Conservation (phyloP, 2,113 vertebrate species). For the Pseudonaja textilis region DNA sequence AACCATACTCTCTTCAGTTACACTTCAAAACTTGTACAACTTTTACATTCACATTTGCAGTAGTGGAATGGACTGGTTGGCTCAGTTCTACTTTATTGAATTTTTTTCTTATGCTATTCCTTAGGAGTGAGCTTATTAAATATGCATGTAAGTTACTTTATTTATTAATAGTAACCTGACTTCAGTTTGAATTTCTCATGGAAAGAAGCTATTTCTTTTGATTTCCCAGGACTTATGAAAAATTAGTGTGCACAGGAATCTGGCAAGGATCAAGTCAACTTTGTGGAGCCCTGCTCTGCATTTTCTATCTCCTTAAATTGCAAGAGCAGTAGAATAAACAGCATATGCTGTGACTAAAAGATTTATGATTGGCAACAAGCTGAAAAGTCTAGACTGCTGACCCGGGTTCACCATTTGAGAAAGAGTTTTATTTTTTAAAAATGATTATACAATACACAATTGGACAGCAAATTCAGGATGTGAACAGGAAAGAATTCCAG, state of each 20-base stretch:
- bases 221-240: conserved; percentile 5
- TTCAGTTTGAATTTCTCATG: neutral
- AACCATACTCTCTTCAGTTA: neutral
- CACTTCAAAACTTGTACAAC: neutral
- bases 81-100: neutral
- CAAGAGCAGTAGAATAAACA: accelerated
- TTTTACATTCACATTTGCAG: neutral
- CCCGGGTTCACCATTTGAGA: conserved; percentile 21
- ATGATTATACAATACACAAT: neutral
- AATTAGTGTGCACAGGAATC: neutral
- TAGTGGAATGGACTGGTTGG: neutral
- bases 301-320: accelerated
- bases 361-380: conserved; percentile 24
- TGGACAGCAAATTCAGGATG: conserved; percentile 23
- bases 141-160: conserved; percentile 11
- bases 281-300: neutral
- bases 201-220: conserved; percentile 14
- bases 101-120: neutral
- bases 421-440: conserved; percentile 52
- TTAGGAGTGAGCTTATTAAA: neutral
- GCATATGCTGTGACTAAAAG: neutral
- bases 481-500: neutral
- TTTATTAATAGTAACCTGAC: neutral
- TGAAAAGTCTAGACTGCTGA: neutral
- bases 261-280: neutral